Evolutionary conservation across 2,888 invertebrate species (phyloP).

Genomic region (Sycophila texana): DNA sequence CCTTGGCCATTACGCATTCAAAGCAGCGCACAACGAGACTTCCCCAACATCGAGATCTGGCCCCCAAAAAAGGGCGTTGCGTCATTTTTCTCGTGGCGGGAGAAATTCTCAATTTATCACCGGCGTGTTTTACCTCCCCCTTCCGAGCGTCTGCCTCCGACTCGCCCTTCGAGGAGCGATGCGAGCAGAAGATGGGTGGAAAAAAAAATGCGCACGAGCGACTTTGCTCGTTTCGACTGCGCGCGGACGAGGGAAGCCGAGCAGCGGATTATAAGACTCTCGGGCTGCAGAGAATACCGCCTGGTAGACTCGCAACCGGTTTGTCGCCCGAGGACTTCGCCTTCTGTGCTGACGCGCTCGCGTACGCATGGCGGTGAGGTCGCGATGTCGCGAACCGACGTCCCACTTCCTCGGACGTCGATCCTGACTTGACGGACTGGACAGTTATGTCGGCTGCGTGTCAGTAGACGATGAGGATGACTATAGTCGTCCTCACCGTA

Average conservation of each 20-base stretch:
- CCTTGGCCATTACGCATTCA: too few relatives aligned
- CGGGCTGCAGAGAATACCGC: background rate
- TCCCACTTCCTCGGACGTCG: slow-evolving; percentile 13
- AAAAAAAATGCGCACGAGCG: background rate
- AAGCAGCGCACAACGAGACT: too few relatives aligned
- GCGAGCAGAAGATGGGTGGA: background rate
- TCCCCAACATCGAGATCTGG: too few relatives aligned
- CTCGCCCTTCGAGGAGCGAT: too few relatives aligned
- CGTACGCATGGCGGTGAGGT: background rate
- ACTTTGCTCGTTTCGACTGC: background rate
- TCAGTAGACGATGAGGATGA: slow-evolving; percentile 4
- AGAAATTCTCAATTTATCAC: slow-evolving; percentile 28
- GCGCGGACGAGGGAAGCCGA: background rate
- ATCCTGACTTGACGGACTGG: slow-evolving; percentile 12
- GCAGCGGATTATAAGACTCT: background rate
- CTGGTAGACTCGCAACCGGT: slow-evolving; percentile 22
- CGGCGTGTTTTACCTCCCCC: background rate
- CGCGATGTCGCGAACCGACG: slow-evolving; percentile 3
- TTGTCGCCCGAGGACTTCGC: background rate
- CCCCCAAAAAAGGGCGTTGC: background rate
- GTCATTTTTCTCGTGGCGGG: background rate
- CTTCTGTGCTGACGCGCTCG: background rate
- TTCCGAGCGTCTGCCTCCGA: background rate
- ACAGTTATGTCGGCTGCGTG: slow-evolving; percentile 6
- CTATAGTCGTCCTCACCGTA: background rate